Conservation (phyloP, 1,140 invertebrate species). For the Aphelinus certus region DNA sequence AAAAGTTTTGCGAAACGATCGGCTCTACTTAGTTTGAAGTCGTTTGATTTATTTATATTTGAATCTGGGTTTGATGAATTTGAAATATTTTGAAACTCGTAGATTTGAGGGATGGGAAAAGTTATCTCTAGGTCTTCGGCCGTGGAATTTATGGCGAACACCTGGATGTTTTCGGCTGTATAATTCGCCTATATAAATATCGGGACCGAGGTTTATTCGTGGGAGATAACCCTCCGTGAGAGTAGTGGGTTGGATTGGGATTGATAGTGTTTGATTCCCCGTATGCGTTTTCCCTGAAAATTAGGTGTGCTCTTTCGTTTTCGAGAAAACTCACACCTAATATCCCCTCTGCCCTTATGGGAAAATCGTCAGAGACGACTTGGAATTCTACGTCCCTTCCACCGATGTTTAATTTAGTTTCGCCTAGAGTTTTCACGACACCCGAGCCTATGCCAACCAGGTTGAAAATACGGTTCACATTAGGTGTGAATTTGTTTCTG, state of each 20-base stretch:
- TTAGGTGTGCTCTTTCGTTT: not conserved
- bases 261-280: not conserved
- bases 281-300: not conserved
- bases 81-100: not conserved
- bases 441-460: no score
- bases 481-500: no score
- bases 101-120: not conserved
- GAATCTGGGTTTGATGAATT: no score
- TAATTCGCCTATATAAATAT: not conserved
- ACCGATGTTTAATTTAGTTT: no score
- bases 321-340: not conserved
- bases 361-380: not conserved
- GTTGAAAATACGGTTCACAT: no score
- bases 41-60: no score
- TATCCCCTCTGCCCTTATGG: not conserved
- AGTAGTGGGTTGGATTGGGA: not conserved
- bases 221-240: not conserved
- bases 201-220: not conserved
- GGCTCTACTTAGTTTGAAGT: not conserved
- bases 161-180: not conserved
- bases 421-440: no score
- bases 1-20: not conserved
- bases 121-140: not conserved
- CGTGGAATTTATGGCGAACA: no score
- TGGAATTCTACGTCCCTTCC: no score